Conservation (phyloP, 2,113 vertebrate genomes). For the Ancistrus triradiatus region DNA sequence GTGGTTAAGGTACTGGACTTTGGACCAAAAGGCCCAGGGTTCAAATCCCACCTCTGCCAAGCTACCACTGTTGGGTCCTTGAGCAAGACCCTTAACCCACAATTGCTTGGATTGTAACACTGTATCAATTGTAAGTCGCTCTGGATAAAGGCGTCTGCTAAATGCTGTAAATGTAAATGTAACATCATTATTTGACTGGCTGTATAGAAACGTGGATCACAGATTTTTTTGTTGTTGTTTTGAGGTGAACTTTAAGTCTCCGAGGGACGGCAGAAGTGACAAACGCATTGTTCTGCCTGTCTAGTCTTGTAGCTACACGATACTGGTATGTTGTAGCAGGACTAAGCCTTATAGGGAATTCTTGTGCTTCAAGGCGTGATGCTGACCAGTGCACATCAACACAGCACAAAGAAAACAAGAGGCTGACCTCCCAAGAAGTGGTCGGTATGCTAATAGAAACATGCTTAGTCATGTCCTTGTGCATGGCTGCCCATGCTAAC, state of each 20-base stretch:
- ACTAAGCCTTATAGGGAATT: slow-evolving; percentile 29
- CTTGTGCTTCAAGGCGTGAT: slow-evolving; percentile 34
- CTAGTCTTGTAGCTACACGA: neutral
- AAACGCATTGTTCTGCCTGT: neutral
- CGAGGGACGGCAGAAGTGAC: neutral
- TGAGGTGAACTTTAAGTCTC: neutral
- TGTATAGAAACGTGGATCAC: neutral
- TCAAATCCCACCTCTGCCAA: too few relatives aligned
- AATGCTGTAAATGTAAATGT: too few relatives aligned
- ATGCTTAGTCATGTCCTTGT: slow-evolving; percentile 40
- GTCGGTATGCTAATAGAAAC: slow-evolving; percentile 34
- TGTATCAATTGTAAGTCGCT: too few relatives aligned
- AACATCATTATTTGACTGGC: too few relatives aligned
- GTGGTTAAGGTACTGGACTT: too few relatives aligned
- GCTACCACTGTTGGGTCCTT: too few relatives aligned
- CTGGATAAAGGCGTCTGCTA: neutral
- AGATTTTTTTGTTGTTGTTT: neutral
- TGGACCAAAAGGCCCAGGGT: too few relatives aligned
- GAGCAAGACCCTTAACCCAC: too few relatives aligned
- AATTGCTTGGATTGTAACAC: too few relatives aligned
- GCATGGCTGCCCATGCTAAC: neutral
- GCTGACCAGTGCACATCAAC: slow-evolving; percentile 37
- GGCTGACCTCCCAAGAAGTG: slow-evolving; percentile 36
- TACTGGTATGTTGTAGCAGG: neutral
- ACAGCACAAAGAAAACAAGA: slow-evolving; percentile 31